These are phyloP conservation scores for Sphenopsis melanotis DNA, from an alignment of 2,797 vertebrate genomes.

Conservation along the genomic window DNA sequence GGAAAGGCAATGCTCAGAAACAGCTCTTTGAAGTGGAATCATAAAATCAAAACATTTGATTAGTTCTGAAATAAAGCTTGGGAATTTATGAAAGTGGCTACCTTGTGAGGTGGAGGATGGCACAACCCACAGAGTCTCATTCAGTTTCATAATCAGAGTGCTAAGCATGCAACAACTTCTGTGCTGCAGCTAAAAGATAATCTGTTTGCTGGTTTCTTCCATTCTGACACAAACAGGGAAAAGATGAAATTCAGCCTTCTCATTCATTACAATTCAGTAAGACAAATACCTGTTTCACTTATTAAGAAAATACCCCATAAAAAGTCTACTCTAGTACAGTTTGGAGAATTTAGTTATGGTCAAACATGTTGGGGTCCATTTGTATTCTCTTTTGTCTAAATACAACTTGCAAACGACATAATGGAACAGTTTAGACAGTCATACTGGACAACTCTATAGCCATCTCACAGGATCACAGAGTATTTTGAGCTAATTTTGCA, in stretches of 20 bases:
- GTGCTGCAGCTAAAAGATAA: background rate
- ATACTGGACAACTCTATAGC: background rate
- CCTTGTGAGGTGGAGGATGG: background rate
- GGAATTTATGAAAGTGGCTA: background rate
- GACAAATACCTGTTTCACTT: background rate
- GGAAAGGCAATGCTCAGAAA: background rate
- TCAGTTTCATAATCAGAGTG: background rate
- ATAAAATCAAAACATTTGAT: background rate
- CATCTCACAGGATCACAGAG: background rate
- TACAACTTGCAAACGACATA: background rate
- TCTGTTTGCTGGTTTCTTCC: background rate
- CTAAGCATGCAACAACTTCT: background rate
- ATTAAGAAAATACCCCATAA: background rate
- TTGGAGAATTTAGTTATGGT: background rate
- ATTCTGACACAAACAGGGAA: background rate
- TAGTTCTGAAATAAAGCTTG: background rate
- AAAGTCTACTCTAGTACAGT: background rate
- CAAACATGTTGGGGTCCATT: background rate
- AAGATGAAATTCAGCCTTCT: background rate
- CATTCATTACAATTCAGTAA: background rate
- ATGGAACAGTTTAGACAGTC: background rate
- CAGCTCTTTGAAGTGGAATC: background rate
- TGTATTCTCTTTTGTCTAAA: background rate
- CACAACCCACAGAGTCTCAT: fast-evolving
- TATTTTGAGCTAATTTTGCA: background rate